Base-by-base conservation (phyloP, 2,888 invertebrate species). In the Agrotis segetum region DNA sequence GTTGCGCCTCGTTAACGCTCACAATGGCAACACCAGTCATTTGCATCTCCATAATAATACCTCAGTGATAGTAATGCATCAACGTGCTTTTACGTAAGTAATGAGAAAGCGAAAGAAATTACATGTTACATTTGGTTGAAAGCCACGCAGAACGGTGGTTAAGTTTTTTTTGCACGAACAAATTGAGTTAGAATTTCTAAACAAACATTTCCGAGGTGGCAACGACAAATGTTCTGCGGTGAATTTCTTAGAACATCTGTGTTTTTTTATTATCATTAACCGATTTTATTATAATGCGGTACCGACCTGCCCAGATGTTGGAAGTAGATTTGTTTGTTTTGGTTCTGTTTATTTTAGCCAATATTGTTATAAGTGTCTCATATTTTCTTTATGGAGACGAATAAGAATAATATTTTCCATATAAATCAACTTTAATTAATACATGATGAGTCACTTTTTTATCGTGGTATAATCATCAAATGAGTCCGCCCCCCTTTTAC, bases 41-140 rank as follows among this genome's bases (percentile, higher is more conserved):
- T 60, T 55, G 24, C 40, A 58, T 52, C 58, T 56, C 16, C 24
- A 40, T 24, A 50, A 58, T 71, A 44, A 46, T 13, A 46, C 29
- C 17, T 56, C 49, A 17, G 58, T 24, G 65, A 55, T 73, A 67
- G 61, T 46, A 55, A 56, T 73, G 56, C 71, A 75, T 81, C 78
- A 73, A 67, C 74, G 76, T 82, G 72, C 74, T 79, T 81, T 86
- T 78, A 72, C 70, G 74, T 76, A 85, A 72, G 61, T 76, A 79
- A 83, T 81, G 83, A 87, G 88, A 88, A 90, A 89, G 89, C 77
- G 81, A 83, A 81, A 85, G 79, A 87, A 84, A 88, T 86, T 82
- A 82, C 77, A 83, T 81, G 79, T 82, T 83, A 83, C 85, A 85
- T 88, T 88, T 87, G 83, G 81, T 82, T 82, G 79, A 85, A 85